Evolutionary conservation across 2,797 vertebrate genomes (phyloP).

Genomic region (Ctenopoma kingsleyae): DNA sequence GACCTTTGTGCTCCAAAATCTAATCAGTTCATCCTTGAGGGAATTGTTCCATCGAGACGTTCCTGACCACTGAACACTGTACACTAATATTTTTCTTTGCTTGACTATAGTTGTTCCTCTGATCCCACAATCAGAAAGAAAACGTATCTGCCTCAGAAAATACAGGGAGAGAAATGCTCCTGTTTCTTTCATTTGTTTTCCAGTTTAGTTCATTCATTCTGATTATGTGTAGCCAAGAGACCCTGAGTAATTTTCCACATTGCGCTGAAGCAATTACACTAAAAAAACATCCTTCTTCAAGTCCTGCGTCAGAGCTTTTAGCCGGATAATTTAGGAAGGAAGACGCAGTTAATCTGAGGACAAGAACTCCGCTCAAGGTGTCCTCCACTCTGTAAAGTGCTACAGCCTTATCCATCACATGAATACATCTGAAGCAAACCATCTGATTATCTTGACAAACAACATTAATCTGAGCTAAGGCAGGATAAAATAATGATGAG

Average conservation of each 20-base stretch:
- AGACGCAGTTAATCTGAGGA: constrained; percentile 52
- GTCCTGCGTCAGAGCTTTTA: constrained; percentile 52
- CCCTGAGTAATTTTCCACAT: constrained; percentile 42
- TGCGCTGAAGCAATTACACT: constrained; percentile 36
- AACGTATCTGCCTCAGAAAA: background rate
- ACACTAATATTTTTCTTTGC: background rate
- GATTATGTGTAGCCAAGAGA: constrained; percentile 35
- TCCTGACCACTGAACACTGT: too few species aligned
- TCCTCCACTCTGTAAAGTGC: constrained; percentile 38
- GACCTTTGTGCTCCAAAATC: too few species aligned
- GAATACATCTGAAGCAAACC: constrained; percentile 31
- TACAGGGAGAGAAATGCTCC: constrained; percentile 1
- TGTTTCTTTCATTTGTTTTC: constrained; percentile 35
- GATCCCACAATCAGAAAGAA: background rate
- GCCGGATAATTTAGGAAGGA: constrained; percentile 51
- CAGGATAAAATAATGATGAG: constrained; percentile 48
- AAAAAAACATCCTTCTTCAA: constrained; percentile 39
- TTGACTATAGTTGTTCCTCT: background rate
- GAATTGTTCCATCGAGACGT: too few species aligned
- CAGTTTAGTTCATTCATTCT: constrained; percentile 46
- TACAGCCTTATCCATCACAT: constrained; percentile 31
- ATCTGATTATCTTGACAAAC: constrained; percentile 40
- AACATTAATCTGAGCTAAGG: constrained; percentile 37
- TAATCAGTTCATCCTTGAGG: too few species aligned
- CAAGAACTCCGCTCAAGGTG: constrained; percentile 51